Percentiles rank a stretch among this genome's conserved stretches.
These are phyloP conservation scores for Centropus unirufus DNA, from an alignment of 2,113 vertebrate genomes.

Conservation along the genomic window DNA sequence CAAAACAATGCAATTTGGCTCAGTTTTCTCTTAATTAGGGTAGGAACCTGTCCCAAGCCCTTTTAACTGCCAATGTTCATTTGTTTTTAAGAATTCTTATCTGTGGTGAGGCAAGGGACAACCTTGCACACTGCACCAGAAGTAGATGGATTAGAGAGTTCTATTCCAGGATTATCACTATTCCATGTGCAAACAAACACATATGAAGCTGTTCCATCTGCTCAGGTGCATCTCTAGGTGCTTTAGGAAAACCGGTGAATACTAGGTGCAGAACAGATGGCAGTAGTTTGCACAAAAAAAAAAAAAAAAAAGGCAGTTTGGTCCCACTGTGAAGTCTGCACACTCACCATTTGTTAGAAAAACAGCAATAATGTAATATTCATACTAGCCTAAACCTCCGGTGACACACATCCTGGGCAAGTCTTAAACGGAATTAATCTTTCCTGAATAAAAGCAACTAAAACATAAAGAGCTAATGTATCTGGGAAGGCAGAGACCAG, in stretches of 20 bases:
- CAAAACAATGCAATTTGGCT: background rate
- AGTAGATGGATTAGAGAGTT: background rate
- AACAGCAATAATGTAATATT: background rate
- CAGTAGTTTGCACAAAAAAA: background rate
- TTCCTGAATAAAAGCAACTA: background rate
- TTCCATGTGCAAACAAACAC: accelerated
- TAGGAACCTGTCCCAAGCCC: background rate
- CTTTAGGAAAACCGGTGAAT: background rate
- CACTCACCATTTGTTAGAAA: background rate
- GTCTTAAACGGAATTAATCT: background rate
- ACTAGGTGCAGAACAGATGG: background rate
- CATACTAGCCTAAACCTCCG: background rate
- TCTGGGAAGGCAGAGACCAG: background rate
- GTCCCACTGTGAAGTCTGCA: background rate
- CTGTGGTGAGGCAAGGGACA: background rate
- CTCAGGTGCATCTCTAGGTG: background rate
- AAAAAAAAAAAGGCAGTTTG: background rate
- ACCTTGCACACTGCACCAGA: background rate
- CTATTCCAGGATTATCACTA: background rate
- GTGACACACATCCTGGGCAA: background rate
- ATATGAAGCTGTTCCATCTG: background rate
- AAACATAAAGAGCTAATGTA: background rate
- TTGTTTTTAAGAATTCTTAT: background rate
- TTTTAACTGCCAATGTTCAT: background rate
- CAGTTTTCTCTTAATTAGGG: background rate